These are phyloP conservation scores for Scaptomyza flava DNA, from an alignment of 2,888 invertebrate species.

Conservation along the genomic window DNA sequence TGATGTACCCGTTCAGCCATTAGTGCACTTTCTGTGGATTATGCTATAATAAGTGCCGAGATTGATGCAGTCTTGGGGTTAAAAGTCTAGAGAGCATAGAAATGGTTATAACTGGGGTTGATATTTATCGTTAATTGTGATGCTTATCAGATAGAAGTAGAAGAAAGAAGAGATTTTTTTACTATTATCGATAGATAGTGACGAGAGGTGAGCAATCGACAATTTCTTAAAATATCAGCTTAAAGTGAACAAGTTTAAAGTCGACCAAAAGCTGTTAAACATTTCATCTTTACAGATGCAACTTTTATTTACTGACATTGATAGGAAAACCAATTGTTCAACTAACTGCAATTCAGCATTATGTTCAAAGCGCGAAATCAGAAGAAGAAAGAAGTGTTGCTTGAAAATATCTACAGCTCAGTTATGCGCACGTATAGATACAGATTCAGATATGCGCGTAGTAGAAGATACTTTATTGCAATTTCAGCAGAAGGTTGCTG, in stretches of 20 bases:
- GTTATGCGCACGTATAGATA: conserved; percentile 14
- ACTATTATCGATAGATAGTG: too few relatives aligned
- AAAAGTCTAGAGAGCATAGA: too few relatives aligned
- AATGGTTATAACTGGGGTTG: neutral
- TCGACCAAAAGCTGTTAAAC: too few relatives aligned
- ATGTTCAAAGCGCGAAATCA: conserved; percentile 24
- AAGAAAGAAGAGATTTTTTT: too few relatives aligned
- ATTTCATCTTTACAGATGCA: neutral
- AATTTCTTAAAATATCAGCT: too few relatives aligned
- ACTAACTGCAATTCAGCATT: conserved; percentile 54
- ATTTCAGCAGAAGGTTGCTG: conserved; percentile 50
- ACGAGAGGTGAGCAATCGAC: too few relatives aligned
- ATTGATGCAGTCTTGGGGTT: conserved; percentile 20
- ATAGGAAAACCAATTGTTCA: conserved; percentile 32
- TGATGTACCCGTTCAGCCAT: conserved; percentile 53
- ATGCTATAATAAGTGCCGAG: conserved; percentile 48
- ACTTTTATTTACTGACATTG: conserved; percentile 6
- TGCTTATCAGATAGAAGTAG: too few relatives aligned
- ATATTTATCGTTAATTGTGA: too few relatives aligned
- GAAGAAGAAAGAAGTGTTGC: conserved; percentile 22
- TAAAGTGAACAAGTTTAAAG: too few relatives aligned
- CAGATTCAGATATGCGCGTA: conserved; percentile 32
- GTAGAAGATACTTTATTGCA: conserved; percentile 60
- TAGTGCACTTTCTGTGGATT: conserved; percentile 45
- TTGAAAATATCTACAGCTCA: conserved; percentile 24